Evolutionary conservation across 2,888 invertebrate genomes (phyloP).

Genomic region (Habroteleia sp.): DNA sequence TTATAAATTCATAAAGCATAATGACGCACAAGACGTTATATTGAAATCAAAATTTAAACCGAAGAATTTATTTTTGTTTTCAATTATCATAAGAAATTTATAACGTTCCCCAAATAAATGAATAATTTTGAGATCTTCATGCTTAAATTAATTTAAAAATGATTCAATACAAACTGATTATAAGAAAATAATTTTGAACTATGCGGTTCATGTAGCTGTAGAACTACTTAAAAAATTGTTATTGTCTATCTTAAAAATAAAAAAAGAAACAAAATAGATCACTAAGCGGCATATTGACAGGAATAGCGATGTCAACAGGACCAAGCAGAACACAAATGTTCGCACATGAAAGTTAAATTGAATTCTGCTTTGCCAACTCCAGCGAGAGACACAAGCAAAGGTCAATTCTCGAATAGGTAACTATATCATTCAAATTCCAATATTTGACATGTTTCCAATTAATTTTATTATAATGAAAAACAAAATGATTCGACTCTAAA

Average conservation of each 20-base stretch:
- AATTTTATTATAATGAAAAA: conserved; percentile 60
- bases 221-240: not conserved
- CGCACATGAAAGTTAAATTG: conserved; percentile 63
- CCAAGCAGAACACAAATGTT: conserved; percentile 53
- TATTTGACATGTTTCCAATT: conserved; percentile 61
- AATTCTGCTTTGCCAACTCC: conserved; percentile 60
- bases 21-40: too few relatives aligned
- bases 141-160: too few relatives aligned
- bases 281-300: conserved; percentile 36
- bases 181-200: too few relatives aligned
- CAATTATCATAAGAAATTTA: too few relatives aligned
- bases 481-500: conserved; percentile 57
- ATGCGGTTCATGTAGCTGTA: too few relatives aligned
- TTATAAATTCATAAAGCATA: too few relatives aligned
- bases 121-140: too few relatives aligned
- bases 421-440: conserved; percentile 60
- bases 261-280: conserved; percentile 23
- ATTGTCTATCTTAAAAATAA: not conserved
- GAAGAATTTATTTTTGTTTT: too few relatives aligned
- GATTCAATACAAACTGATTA: too few relatives aligned
- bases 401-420: conserved; percentile 52
- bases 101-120: too few relatives aligned
- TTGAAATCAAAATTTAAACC: too few relatives aligned
- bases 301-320: conserved; percentile 57
- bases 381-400: conserved; percentile 60